phyloP scores from a whole-genome alignment of 2,113 vertebrate genomes.

The Stictonetta naevosa region DNA sequence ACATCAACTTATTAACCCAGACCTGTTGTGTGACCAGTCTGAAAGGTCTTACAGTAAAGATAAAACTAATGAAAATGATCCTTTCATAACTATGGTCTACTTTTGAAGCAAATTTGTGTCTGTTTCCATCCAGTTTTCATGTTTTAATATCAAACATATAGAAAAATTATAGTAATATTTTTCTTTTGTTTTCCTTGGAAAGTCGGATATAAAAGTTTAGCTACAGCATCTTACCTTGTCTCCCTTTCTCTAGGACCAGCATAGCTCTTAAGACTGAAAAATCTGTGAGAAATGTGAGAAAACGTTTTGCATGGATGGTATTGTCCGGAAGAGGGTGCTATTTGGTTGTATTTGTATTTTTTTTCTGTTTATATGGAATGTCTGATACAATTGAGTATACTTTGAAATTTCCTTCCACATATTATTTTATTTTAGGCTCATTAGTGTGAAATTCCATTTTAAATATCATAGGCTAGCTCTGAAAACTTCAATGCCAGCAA shows the following conservation, averaged over 20 bases:
- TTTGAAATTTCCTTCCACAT: conserved; percentile 73
- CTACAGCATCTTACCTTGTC: background rate
- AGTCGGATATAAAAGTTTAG: fast-evolving
- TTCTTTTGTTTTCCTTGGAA: fast-evolving
- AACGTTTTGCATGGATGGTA: background rate
- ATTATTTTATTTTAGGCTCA: conserved; percentile 75
- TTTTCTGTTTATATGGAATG: background rate
- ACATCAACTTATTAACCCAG: background rate
- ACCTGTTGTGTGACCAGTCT: background rate
- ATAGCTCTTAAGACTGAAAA: background rate
- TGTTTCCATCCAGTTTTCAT: background rate
- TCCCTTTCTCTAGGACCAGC: background rate
- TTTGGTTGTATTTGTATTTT: conserved; percentile 57
- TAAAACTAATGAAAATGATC: background rate
- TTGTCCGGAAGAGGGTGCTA: conserved; percentile 75
- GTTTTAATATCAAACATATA: background rate
- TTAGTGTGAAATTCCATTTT: conserved; percentile 78
- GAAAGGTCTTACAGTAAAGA: background rate
- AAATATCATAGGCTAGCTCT: conserved; percentile 68
- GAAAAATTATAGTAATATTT: background rate
- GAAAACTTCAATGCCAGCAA: conserved; percentile 62
- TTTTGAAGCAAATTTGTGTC: background rate
- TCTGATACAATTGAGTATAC: conserved; percentile 33
- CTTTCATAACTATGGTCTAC: background rate
- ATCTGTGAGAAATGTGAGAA: background rate